phyloP scores from a whole-genome alignment of 1,140 invertebrate genomes.

The Antheraea mylitta region DNA sequence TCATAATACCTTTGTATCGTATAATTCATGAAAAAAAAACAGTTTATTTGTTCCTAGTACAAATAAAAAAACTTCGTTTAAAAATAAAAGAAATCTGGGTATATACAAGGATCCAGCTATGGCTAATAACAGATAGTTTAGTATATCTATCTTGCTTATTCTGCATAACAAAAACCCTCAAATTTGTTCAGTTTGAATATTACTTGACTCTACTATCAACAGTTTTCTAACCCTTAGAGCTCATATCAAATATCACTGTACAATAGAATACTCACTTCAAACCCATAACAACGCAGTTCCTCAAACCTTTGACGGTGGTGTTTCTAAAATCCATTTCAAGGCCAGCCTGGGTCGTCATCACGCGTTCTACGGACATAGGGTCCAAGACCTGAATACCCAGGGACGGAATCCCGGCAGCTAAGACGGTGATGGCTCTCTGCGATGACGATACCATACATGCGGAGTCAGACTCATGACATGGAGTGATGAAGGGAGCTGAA shows the following conservation, averaged over 20 bases:
- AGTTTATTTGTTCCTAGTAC: no score
- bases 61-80: no score
- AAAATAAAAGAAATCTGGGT: no score
- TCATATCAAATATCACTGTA: neutral
- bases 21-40: no score
- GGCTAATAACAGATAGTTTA: no score
- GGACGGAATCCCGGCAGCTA: conserved; percentile 48
- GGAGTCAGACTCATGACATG: conserved; percentile 43
- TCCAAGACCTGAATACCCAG: conserved; percentile 51
- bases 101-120: no score
- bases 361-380: conserved; percentile 46
- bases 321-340: conserved; percentile 55
- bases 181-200: no score
- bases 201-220: no score
- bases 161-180: no score
- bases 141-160: no score
- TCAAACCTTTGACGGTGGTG: conserved; percentile 48
- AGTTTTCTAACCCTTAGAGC: no score
- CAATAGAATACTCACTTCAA: conserved; percentile 44
- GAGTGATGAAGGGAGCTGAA: conserved; percentile 47
- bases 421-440: conserved; percentile 41
- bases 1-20: no score
- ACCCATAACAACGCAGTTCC: conserved; percentile 43
- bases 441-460: conserved; percentile 49
- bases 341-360: conserved; percentile 44